phyloP scores from a whole-genome alignment of 2,113 vertebrate species.

The Syngnathoides biaculeatus region DNA sequence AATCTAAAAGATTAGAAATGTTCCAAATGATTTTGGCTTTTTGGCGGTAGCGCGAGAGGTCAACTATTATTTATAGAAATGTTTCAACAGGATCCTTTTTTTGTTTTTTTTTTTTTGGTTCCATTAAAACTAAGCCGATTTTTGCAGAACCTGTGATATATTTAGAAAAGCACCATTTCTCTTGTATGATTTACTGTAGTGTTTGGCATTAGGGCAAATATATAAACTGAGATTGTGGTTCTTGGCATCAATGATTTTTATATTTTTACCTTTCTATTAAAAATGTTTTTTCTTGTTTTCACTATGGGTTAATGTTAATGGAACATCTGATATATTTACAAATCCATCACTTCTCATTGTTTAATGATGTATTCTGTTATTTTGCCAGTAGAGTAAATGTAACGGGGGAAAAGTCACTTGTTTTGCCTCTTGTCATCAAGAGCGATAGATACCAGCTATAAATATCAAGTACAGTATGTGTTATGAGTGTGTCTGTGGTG shows the following conservation, averaged over 20 bases:
- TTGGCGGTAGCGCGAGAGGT: background rate
- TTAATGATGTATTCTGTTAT: background rate
- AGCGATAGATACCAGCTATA: background rate
- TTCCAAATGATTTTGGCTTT: background rate
- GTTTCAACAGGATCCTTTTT: background rate
- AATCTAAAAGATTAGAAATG: conserved; percentile 12
- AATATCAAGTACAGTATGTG: background rate
- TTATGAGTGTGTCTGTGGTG: background rate
- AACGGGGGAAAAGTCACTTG: background rate
- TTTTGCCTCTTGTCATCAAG: background rate
- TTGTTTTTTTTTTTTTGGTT: background rate
- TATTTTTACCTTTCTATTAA: no score
- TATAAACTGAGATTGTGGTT: background rate
- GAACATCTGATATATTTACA: background rate
- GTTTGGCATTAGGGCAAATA: background rate
- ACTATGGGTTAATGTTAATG: background rate
- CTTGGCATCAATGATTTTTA: no score
- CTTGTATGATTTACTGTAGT: background rate
- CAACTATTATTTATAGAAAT: background rate
- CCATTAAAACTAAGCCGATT: background rate
- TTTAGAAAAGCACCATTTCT: background rate
- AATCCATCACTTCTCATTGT: background rate
- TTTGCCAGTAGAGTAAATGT: background rate
- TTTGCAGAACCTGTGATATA: background rate
- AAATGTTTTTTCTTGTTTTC: no score